These are phyloP conservation scores for Emydura subglobosa DNA, from an alignment of 2,113 vertebrate species.

Conservation along the genomic window DNA sequence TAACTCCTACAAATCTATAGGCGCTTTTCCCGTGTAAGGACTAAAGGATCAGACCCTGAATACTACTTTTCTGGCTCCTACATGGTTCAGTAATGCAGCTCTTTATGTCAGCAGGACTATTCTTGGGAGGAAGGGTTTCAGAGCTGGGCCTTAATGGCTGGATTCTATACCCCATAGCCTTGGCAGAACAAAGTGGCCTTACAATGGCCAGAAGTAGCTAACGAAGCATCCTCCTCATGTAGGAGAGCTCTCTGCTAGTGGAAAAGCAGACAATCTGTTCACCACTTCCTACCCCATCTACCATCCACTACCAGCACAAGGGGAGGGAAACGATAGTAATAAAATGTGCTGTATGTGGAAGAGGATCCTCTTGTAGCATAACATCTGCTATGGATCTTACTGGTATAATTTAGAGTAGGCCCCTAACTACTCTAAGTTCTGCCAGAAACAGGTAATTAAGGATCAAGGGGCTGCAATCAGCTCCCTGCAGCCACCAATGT, in stretches of 20 bases:
- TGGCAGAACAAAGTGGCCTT: neutral
- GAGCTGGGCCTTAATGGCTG: too few species aligned
- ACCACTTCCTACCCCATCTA: neutral
- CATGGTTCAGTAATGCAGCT: neutral
- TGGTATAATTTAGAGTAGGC: neutral
- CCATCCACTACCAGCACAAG: too few species aligned
- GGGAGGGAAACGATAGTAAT: neutral
- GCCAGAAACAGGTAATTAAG: neutral
- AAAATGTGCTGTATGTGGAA: neutral
- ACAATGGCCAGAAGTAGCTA: neutral
- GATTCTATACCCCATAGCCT: too few species aligned
- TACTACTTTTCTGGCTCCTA: neutral
- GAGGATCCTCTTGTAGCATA: too few species aligned
- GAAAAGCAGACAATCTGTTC: neutral
- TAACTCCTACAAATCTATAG: neutral
- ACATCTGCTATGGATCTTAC: neutral
- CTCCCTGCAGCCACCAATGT: neutral
- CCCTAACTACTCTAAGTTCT: neutral
- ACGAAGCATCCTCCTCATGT: neutral
- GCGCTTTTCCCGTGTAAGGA: neutral
- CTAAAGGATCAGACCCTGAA: neutral
- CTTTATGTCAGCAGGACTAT: neutral
- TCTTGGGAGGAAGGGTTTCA: neutral
- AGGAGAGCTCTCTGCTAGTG: neutral
- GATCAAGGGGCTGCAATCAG: neutral